Base-by-base conservation (phyloP, 2,797 vertebrate species). In the Neosilurus hyrtlii region DNA sequence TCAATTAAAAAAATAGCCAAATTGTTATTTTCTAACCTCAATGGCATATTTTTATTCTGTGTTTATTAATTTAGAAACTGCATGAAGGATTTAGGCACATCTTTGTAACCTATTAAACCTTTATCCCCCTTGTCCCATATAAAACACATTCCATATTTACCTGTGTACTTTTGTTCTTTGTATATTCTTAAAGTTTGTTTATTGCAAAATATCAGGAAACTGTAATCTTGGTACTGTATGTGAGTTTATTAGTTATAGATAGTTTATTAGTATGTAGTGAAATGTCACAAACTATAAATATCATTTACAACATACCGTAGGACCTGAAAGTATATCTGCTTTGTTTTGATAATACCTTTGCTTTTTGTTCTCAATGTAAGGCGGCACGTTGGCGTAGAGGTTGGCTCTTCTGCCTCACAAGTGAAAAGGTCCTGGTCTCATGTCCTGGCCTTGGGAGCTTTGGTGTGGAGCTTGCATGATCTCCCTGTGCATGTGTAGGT, bases 1-100 rank as follows among this genome's bases (percentile, higher is more conserved):
- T 79, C 86, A 43, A 20, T 37, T 83, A 85, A 87, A 80, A 80
- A 86, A 84, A 77, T 85, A 89, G 86, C 49, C 83, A 90, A 90
- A 88, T 84, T 56, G 26, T 24, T 52, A 61, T 89, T 91, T 90
- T 88, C 75, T 84, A 82, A 87, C 22, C 59, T 43, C 71, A 84
- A 82, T 85, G 35, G 30, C 88, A 71, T 87, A 61, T 74, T 86
- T 84, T 26, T 35, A 80, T 86, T 83, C 37, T 54, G 52, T 66
- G 20, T 67, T 70, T 74, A 81, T 84, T 86, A 22, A 85, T 78
- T 71, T 59, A 35, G 49, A 61, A 82, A 67, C 18, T 75, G 80
- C 86, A 86, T 81, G 77, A 72, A 49, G 78, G 52, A 83, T 82
- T 83, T 85, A 30, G 65, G 35, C 73, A 61, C 81, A 73, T 71